A percentile compares a stretch with the other conserved stretches of the same genome.
phyloP scores from a whole-genome alignment of 2,113 vertebrate genomes.

The Circaetus gallicus region DNA sequence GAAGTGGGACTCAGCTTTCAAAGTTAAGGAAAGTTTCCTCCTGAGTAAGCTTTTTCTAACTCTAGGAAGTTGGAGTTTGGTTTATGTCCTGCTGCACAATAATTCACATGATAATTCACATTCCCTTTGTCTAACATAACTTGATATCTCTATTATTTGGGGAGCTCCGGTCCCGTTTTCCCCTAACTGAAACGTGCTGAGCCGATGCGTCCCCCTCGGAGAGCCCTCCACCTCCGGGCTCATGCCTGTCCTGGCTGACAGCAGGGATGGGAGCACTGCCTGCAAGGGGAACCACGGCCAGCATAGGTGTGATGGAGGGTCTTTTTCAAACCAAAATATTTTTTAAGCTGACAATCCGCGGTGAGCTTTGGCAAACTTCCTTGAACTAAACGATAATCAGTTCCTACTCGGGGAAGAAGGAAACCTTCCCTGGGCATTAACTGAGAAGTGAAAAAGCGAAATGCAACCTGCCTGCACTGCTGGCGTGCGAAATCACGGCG shows the following conservation, averaged over 20 bases:
- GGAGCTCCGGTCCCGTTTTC: not conserved
- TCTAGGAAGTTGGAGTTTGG: constrained; percentile 42
- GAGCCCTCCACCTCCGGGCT: not conserved
- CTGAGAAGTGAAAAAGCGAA: constrained; percentile 28
- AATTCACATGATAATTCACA: constrained; percentile 30
- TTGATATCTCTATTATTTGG: constrained; percentile 48
- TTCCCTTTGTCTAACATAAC: constrained; percentile 36
- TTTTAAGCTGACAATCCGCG: not conserved
- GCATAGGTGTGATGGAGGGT: not conserved
- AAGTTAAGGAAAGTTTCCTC: constrained; percentile 44
- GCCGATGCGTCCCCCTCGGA: not conserved
- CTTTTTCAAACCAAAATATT: not conserved
- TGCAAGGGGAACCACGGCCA: not conserved
- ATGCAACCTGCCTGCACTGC: not conserved
- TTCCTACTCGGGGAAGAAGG: not conserved
- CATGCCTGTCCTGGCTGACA: not conserved
- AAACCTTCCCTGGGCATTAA: not conserved
- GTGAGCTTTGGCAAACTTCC: not conserved
- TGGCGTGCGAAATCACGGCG: not conserved
- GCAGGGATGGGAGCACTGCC: not conserved
- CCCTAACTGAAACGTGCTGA: not conserved
- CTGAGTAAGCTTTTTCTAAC: constrained; percentile 45
- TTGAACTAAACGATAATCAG: not conserved
- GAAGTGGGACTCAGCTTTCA: constrained; percentile 36
- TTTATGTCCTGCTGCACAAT: constrained; percentile 48